Percentiles rank a stretch among this genome's conserved stretches.
These are phyloP conservation scores for Pseudonaja textilis DNA, from an alignment of 2,113 vertebrate species.

Conservation along the genomic window DNA sequence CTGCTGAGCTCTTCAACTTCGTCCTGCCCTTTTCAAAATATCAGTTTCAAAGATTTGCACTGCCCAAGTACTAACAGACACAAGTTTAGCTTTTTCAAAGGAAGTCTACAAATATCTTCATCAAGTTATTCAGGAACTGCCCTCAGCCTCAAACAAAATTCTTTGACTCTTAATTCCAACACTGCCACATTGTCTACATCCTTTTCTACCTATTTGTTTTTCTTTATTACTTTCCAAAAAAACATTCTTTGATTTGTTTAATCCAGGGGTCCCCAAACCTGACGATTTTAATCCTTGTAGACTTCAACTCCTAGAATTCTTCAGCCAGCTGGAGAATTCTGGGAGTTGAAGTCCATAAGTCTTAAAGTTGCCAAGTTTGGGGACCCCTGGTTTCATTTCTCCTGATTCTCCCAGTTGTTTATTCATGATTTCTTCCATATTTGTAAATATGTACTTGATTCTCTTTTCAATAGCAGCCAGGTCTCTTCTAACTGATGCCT, in stretches of 20 bases:
- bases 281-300: too few species aligned
- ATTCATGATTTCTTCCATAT: background rate
- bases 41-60: background rate
- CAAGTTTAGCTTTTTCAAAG: background rate
- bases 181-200: background rate
- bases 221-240: background rate
- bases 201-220: background rate
- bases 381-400: background rate
- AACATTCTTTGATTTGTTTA: background rate
- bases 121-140: background rate
- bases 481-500: background rate
- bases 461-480: background rate
- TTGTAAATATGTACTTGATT: background rate
- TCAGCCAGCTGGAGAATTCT: too few species aligned
- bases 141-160: background rate
- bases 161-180: background rate
- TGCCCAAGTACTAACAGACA: background rate
- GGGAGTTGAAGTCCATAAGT: too few species aligned
- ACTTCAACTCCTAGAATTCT: too few species aligned
- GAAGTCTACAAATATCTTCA: background rate
- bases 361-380: too few species aligned
- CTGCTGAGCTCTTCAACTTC: background rate
- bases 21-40: background rate
- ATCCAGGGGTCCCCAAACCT: too few species aligned
- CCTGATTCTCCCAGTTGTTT: background rate